Evolutionary conservation across 2,888 invertebrate species (phyloP).

Genomic region (Eupeodes latifasciatus): DNA sequence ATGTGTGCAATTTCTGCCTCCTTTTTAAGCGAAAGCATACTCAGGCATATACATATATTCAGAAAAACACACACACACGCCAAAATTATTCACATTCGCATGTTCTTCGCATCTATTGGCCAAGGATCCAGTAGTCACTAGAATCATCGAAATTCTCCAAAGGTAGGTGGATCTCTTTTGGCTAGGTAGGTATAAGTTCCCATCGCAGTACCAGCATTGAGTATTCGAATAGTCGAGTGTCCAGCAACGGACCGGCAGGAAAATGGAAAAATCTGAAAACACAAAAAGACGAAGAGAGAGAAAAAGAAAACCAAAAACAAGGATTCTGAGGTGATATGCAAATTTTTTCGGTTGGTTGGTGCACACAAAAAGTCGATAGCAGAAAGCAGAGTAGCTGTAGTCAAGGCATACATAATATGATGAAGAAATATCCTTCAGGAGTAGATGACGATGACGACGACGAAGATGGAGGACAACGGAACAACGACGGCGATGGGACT

Average conservation of each 20-base stretch:
- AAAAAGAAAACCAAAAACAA: conserved; percentile 61
- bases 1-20: conserved; percentile 43
- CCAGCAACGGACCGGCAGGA: conserved; percentile 36
- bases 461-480: conserved; percentile 22
- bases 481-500: conserved; percentile 36
- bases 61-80: conserved; percentile 29
- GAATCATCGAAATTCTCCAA: conserved; percentile 71
- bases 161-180: conserved; percentile 75
- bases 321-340: conserved; percentile 76
- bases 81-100: conserved; percentile 62
- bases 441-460: conserved; percentile 47
- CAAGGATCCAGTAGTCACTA: conserved; percentile 69
- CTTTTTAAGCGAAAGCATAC: conserved; percentile 36
- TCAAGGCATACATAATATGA: conserved; percentile 55
- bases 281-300: conserved; percentile 40
- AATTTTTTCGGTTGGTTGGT: conserved; percentile 74
- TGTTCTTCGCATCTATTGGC: conserved; percentile 75
- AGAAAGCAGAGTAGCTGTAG: conserved; percentile 30
- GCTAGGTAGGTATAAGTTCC: conserved; percentile 56
- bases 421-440: conserved; percentile 71
- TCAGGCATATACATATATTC: not conserved
- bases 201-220: conserved; percentile 29
- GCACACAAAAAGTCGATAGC: conserved; percentile 70
- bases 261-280: conserved; percentile 48
- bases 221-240: conserved; percentile 12